Base-by-base conservation (phyloP, 2,888 invertebrate species). In the Pomacea canaliculata region DNA sequence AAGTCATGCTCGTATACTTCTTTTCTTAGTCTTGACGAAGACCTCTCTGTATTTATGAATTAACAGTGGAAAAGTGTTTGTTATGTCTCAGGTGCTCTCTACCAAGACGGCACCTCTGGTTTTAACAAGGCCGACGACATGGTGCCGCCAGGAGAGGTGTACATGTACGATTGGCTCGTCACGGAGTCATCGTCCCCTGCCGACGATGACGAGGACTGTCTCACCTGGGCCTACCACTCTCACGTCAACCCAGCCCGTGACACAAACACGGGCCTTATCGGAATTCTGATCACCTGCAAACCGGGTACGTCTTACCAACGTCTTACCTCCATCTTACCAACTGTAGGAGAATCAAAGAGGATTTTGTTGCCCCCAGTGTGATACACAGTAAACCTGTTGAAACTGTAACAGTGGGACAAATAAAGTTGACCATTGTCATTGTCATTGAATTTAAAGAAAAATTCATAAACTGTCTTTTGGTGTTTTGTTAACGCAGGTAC, bases 171-270 rank as follows among this genome's bases (percentile, higher is more conserved):
- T 7, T 84, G 84, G 85, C 76, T 79, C 46, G 73, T 84, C 65
- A 80, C 81, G 19, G 75, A 80, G 1, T 78, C 79, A n/a, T 81
- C 80, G 27, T 80, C 82, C 1, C 85, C 84, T 19, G 77, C 78
- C 51, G 75, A 73, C 10, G 81, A 79, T 56, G 85, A 85, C 76
- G 81, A 83, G 13, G 80, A 79, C 63, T 86, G 85, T 71, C 71
- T 85, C 48, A 80, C 83, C 9, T 86, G 84, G 77, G 80, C 80
- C n/a, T 86, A 86, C 80, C 85, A 85, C 71, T 85, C 85, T 16
- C 85, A 85, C 73, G 76, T 84, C 60, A 77, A 82, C 76, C 78
- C 84, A 18, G 80, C 78, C n/a, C 62, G 76, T 51, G 85, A 86
- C 51, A 79, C 82, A 23, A 83, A 83, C 67, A n/a, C 85, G 0